phyloP scores from a whole-genome alignment of 2,113 vertebrate genomes.

The Limnothrissa miodon region DNA sequence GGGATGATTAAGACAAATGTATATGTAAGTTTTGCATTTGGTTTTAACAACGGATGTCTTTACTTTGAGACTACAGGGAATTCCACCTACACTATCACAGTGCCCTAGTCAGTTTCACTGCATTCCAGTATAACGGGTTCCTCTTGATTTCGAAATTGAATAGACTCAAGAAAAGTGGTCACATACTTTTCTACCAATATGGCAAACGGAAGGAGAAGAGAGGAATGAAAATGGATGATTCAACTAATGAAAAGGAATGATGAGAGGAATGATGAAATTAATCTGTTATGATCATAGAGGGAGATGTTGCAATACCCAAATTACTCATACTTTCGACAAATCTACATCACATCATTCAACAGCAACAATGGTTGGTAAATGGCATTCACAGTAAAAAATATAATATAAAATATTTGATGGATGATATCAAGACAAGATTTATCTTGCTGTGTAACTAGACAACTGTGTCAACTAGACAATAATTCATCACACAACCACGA shows the following conservation, averaged over 20 bases:
- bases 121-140: slow-evolving; percentile 59
- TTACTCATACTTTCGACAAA: neutral
- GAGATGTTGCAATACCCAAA: neutral
- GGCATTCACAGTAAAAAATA: too few relatives aligned
- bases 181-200: slow-evolving; percentile 19
- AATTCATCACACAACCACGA: too few relatives aligned
- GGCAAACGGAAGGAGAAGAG: slow-evolving; percentile 24
- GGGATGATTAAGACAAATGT: neutral
- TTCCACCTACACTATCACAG: neutral
- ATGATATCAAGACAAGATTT: neutral
- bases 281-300: neutral
- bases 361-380: neutral
- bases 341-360: neutral
- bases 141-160: slow-evolving; percentile 61
- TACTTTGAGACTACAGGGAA: neutral
- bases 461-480: neutral
- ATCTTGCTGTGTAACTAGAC: neutral
- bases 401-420: too few relatives aligned
- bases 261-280: too few relatives aligned
- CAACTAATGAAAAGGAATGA: too few relatives aligned
- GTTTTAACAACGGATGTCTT: slow-evolving; percentile 20
- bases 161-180: neutral
- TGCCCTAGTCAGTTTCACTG: slow-evolving; percentile 32
- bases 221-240: slow-evolving; percentile 54
- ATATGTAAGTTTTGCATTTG: neutral